Evolutionary conservation across 2,888 invertebrate species (phyloP).

Genomic region (Elysia crispata): DNA sequence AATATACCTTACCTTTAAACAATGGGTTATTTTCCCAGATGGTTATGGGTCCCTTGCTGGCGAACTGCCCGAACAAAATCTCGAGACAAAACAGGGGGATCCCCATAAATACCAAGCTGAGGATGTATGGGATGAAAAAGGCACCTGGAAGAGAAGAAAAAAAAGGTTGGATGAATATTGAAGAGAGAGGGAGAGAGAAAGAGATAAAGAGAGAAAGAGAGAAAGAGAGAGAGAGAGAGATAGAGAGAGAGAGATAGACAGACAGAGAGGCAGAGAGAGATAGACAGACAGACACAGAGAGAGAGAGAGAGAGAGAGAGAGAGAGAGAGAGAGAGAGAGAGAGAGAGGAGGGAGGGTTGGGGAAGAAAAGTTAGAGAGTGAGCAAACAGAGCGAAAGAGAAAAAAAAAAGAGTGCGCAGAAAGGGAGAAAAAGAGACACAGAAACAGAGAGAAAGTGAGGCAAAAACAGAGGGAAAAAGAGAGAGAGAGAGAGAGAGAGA

Average conservation of each 20-base stretch:
- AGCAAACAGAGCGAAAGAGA: not conserved
- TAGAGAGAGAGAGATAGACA: conserved; percentile 7
- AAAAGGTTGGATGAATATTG: not conserved
- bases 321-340: not conserved
- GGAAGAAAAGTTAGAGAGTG: not conserved
- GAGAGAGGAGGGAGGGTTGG: conserved; percentile 2
- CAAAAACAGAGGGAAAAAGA: too few relatives aligned
- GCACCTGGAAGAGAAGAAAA: conserved; percentile 60
- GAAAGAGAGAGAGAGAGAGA: not conserved
- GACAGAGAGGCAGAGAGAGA: conserved; percentile 2
- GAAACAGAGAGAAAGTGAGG: not conserved
- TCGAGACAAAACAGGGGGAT: conserved; percentile 72
- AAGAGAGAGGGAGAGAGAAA: not conserved
- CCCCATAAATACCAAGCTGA: conserved; percentile 66
- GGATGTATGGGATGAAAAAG: conserved; percentile 66
- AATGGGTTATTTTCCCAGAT: conserved; percentile 69
- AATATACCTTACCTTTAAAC: conserved; percentile 65
- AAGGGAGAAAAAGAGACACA: conserved; percentile 6
- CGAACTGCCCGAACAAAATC: conserved; percentile 68
- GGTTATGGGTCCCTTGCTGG: conserved; percentile 68
- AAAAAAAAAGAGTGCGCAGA: too few relatives aligned
- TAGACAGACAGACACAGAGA: conserved; percentile 22
- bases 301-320: conserved; percentile 35
- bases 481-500: too few relatives aligned
- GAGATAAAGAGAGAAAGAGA: not conserved